These are phyloP conservation scores for Meloidogyne floridensis DNA, from an alignment of 1,140 invertebrate species.

Conservation along the genomic window DNA sequence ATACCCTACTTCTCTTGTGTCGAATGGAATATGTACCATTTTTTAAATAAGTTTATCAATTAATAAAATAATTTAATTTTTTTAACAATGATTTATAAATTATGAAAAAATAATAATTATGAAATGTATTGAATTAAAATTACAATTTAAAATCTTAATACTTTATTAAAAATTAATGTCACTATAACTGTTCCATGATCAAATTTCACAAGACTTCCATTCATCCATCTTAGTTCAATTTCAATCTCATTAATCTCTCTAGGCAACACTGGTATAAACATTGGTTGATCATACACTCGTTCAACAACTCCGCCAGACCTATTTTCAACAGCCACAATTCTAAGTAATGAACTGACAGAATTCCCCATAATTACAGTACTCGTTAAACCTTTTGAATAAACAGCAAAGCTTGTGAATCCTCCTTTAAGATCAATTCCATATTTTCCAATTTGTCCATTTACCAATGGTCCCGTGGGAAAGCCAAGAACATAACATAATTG, in stretches of 20 bases:
- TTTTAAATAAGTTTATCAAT: background rate
- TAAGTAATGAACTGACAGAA: constrained; percentile 15
- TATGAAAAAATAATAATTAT: too few species aligned
- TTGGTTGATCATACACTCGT: constrained; percentile 27
- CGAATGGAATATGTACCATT: constrained; percentile 33
- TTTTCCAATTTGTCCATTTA: constrained; percentile 10
- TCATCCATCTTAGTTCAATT: constrained; percentile 24
- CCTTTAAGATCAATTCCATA: constrained; percentile 23
- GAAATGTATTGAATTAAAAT: background rate
- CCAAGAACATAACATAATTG: constrained; percentile 22
- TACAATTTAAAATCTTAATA: constrained; percentile 4
- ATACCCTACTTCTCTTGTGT: background rate
- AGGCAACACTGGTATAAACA: constrained; percentile 23
- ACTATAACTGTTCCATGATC: constrained; percentile 18
- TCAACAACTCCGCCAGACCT: constrained; percentile 25
- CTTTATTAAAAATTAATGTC: constrained; percentile 35
- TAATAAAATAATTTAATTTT: constrained; percentile 7
- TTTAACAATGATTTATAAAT: background rate
- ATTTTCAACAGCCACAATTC: constrained; percentile 23
- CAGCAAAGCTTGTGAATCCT: constrained; percentile 20
- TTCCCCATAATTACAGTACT: constrained; percentile 31
- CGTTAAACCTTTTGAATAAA: constrained; percentile 12
- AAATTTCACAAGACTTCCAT: constrained; percentile 17
- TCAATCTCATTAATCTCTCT: constrained; percentile 32
- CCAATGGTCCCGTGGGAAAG: background rate